Evolutionary conservation across 1,140 invertebrate species (phyloP), one percentile per base, ranked within the genome.

Genomic region (Agrypnia vestita): DNA sequence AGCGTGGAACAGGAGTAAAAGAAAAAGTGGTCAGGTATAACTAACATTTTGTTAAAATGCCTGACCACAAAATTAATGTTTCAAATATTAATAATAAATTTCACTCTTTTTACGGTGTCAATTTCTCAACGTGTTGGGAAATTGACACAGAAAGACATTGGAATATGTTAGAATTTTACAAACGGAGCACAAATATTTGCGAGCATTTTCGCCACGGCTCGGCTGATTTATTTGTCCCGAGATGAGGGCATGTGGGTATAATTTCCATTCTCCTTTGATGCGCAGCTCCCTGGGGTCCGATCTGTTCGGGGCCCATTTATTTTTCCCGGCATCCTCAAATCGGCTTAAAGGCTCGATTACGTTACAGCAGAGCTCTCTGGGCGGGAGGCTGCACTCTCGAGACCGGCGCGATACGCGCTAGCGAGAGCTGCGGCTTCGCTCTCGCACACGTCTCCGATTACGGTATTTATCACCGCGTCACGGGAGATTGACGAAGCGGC

Each of bases 271-370:
- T 1, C 25, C 25, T 35, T 51, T 9, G 53, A 56, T 56, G 7
- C n/a, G 9, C 1, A n/a, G 3, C n/a, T 61, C 51, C n/a, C 35
- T 12, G 55, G 67, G 44, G 47, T 49, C 9, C 44, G 67, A 25
- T 25, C 11, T 17, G 19, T 51, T 51, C 49, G 46, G n/a, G 25
- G 67, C 13, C 47, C 47, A 71, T 71, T 25, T 17, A 71, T 71
- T 21, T 71, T 71, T 49, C 46, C 46, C 47, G 12, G 21, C 62
- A 25, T 43, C 62, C 35, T 35, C 25, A 35, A 35, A 12, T 71
- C 67, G 51, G 47, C 67, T 71, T 71, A 53, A 49, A 53, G 67
- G 46, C 44, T 49, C 67, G 21, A 71, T 71, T 71, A 71, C 49
- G 6, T 35, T 35, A 19, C 49, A 71, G 49, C 67, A 71, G 49